Conservation (phyloP, 2,113 vertebrate genomes). For the Lamprologus callipterus region DNA sequence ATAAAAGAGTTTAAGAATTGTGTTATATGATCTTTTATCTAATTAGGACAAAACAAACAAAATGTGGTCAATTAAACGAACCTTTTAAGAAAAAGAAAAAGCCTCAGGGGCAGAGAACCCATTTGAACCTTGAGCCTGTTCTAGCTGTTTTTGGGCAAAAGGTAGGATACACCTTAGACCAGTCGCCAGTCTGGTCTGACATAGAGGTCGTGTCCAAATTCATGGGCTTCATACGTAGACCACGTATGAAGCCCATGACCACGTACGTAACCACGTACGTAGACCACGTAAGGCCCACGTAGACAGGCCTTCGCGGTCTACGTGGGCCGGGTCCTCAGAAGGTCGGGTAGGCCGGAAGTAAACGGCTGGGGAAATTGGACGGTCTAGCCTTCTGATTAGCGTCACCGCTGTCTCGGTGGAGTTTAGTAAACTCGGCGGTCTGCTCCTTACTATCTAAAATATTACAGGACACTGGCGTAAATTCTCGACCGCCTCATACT, state of each 20-base stretch:
- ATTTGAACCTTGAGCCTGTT: not conserved
- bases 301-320: not conserved
- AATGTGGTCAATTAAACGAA: not conserved
- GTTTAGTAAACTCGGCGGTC: not conserved
- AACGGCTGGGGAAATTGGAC: not conserved
- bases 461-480: not conserved
- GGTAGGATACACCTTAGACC: not conserved
- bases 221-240: too few relatives aligned
- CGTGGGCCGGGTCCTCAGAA: not conserved
- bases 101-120: not conserved
- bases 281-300: too few relatives aligned
- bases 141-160: not conserved
- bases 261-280: too few relatives aligned
- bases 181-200: not conserved
- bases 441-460: not conserved
- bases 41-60: not conserved
- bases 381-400: not conserved
- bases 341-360: not conserved
- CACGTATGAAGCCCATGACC: too few relatives aligned
- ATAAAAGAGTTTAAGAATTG: not conserved
- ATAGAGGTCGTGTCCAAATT: not conserved
- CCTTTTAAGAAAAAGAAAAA: not conserved
- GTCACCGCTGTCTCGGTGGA: fast-evolving
- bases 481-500: not conserved
- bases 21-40: not conserved